Evolutionary conservation across 2,113 vertebrate genomes (phyloP).

Genomic region (Triplophysa siluroides): DNA sequence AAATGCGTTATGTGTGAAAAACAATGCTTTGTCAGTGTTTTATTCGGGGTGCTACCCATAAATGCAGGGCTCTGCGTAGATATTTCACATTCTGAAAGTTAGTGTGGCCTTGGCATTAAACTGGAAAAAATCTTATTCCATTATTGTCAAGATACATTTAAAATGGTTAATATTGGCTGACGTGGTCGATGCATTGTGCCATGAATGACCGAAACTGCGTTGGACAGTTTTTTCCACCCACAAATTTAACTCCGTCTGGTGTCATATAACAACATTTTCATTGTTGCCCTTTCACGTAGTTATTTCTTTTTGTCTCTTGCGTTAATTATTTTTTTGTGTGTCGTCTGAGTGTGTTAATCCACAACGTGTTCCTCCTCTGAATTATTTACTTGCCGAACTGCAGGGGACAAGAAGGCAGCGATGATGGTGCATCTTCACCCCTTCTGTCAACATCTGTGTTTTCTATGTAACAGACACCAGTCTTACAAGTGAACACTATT

Average conservation of each 20-base stretch:
- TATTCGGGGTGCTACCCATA: too few species aligned
- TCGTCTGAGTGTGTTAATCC: slow-evolving; percentile 13
- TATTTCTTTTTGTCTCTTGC: background rate
- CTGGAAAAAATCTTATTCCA: too few species aligned
- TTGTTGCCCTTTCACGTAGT: background rate
- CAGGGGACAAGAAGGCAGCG: slow-evolving; percentile 21
- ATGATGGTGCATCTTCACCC: slow-evolving; percentile 19
- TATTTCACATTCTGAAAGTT: too few species aligned
- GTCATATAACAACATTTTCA: background rate
- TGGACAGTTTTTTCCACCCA: slow-evolving; percentile 10
- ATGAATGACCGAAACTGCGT: background rate
- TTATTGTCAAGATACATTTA: too few species aligned
- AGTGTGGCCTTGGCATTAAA: too few species aligned
- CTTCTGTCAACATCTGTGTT: slow-evolving; percentile 19
- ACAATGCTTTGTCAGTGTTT: too few species aligned
- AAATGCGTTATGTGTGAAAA: too few species aligned
- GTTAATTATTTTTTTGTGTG: background rate
- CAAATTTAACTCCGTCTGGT: background rate
- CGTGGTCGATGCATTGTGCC: too few species aligned
- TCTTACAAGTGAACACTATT: slow-evolving; percentile 12
- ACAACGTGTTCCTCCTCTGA: slow-evolving; percentile 20
- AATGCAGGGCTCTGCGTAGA: too few species aligned
- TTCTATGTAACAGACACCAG: background rate
- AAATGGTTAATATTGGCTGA: too few species aligned
- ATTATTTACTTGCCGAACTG: slow-evolving; percentile 37